phyloP scores from a whole-genome alignment of 1,140 invertebrate species.

The Drosophila oshimai region DNA sequence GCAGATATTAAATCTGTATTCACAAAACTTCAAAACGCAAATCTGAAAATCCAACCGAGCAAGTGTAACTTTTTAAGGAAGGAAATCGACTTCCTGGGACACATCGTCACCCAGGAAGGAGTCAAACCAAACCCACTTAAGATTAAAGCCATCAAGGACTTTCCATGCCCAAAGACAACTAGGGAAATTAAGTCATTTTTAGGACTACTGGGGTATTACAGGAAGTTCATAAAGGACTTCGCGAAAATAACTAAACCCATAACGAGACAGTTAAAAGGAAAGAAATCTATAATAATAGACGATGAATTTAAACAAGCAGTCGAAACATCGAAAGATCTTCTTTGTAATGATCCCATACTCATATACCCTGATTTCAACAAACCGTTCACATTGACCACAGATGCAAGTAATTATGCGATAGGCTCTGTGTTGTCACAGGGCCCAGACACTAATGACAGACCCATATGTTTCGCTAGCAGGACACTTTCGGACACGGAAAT shows the following conservation, averaged over 20 bases:
- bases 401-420: not conserved
- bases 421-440: not conserved
- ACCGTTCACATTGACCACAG: not conserved
- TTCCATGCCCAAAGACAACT: too few species aligned
- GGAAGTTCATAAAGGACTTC: too few species aligned
- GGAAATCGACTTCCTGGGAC: not conserved
- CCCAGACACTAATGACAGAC: not conserved
- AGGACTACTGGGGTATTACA: not conserved
- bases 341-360: too few species aligned
- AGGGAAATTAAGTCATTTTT: conserved; percentile 7
- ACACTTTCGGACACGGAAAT: conserved; percentile 3
- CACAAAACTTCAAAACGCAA: not conserved
- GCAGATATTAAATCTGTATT: too few species aligned
- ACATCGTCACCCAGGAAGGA: not conserved
- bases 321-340: too few species aligned
- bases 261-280: conserved; percentile 9
- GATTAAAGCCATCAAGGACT: too few species aligned
- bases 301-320: too few species aligned
- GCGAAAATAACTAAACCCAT: conserved; percentile 6
- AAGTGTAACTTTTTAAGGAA: not conserved
- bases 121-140: not conserved
- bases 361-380: not conserved
- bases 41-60: not conserved
- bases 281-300: too few species aligned
- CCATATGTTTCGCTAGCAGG: too few species aligned